Evolutionary conservation across 1,140 invertebrate species (phyloP), one percentile per base, ranked within the genome.

Genomic region (Drosophila guanche): DNA sequence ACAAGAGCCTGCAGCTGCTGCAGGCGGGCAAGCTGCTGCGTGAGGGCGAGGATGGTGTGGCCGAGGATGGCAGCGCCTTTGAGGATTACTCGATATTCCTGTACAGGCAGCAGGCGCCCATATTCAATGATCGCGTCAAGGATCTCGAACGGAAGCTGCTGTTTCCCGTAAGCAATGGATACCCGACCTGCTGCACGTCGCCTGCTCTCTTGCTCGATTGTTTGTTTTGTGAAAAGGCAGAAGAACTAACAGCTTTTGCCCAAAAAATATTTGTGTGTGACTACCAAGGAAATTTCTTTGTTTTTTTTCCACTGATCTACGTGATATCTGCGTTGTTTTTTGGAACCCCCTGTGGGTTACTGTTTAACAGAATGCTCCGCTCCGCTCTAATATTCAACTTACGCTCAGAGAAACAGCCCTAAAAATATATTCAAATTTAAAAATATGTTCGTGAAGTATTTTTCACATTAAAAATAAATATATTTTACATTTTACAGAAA

Each of bases 91-190:
- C 94, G 43, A 93, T 96, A 79, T 95, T 94, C 91, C 92, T 95
- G 40, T 96, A 96, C 91, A 93, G 95, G 40, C 94, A 95, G 92
- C 95, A 94, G 40, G 95, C 95, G 3, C 94, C 94, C 1, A 93
- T 95, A 90, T 96, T 96, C 90, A 94, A 95, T 91, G 95, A 96
- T 91, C 93, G 95, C 63, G 95, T 96, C 51, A 96, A 95, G 94
- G 93, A 95, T 79, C 92, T 97, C 79, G 96, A 96, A 91, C 93
- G 94, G 92, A 95, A 96, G 92, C 93, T 95, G 66, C 93, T 95
- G 51, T 94, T 95, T 90, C 94, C 95, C 90, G 95, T 95, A 95
- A 95, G 95, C 91, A 58, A 71, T 57, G 51, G 79, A 79, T 48
- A 27, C 47, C 29, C 7, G 7, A 29, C 33, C 40, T 48, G 27